Evolutionary conservation across 2,113 vertebrate species (phyloP), one percentile per base, ranked within the genome.

Genomic region (Synchiropus splendidus): DNA sequence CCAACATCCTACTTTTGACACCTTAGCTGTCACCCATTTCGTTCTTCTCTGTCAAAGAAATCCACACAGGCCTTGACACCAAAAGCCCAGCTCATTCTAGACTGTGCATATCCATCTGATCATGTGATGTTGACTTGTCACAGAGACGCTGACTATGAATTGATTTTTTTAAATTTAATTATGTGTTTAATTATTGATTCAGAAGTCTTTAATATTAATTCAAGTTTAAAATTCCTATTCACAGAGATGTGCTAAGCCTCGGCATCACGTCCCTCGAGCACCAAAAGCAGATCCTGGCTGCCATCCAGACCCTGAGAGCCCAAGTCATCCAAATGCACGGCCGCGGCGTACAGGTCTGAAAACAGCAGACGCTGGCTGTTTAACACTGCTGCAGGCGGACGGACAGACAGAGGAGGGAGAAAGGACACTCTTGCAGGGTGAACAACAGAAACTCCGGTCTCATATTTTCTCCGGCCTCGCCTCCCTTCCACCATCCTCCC

Each of bases 241-340:
- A 4, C 74, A 98, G 94, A 61, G 93, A 98, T 2, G 78, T 98
- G 15, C 61, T 89, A 47, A 92, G 86, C 70, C 83, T 98, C 40
- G 94, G 94, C 30, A 86, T 98, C 83, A 90, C 81, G 0, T 86
- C 86, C 6, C 71, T 63, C 0, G 92, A 94, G 14, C 93, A 98
- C 70, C 92, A 86, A 80, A 88, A 87, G 57, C 87, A 84, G 61
- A 86, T 98, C 43, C 80, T 94, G 75, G 84, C 89, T 0, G 90
- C 90, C 42, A 90, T 98, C 76, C 84, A 89, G 70, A 83, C 85
- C 2, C 88, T 98, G 4, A 83, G 86, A 55, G 88, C 89, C 1
- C 92, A 91, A 72, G 92, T 96, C 37, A 90, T 95, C 60, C 92
- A 86, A 43, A 89, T 94, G 87, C 94, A 95, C 0, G 92, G 92